Evolutionary conservation across 2,797 vertebrate genomes (phyloP).

Genomic region (Falco concolor): DNA sequence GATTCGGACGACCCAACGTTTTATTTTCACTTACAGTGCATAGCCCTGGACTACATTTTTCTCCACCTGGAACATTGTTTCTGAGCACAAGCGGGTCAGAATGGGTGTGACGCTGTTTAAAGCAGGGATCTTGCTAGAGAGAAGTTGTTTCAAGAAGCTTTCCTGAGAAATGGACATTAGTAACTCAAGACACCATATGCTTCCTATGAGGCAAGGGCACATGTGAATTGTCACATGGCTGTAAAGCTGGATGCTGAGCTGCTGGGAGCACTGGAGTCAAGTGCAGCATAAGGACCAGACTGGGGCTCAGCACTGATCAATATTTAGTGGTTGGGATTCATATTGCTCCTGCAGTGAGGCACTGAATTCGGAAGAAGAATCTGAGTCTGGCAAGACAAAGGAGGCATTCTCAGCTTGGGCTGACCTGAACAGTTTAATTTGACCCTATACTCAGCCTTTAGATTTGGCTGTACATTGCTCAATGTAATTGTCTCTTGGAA

Average conservation of each 20-base stretch:
- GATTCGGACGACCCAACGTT: neutral
- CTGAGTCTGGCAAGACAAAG: neutral
- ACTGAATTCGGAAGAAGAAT: neutral
- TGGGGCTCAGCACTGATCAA: neutral
- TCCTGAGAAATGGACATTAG: neutral
- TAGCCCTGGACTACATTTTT: neutral
- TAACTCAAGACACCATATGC: neutral
- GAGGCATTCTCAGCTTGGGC: neutral
- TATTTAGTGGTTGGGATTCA: neutral
- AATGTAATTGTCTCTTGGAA: neutral
- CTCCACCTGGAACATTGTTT: neutral
- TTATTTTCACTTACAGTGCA: neutral
- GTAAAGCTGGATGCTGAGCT: neutral
- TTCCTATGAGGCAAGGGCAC: neutral
- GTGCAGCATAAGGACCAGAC: neutral
- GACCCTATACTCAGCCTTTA: neutral
- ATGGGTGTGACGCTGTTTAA: neutral
- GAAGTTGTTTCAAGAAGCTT: neutral
- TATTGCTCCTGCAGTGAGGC: neutral
- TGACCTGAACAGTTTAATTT: neutral
- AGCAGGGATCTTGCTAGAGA: neutral
- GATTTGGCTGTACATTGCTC: neutral
- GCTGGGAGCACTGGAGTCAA: neutral
- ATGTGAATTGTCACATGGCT: rapidly evolving
- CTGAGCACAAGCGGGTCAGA: neutral